A percentile compares a stretch with the other conserved stretches of the same genome.
phyloP scores from a whole-genome alignment of 2,797 vertebrate genomes.

The Periophthalmus magnuspinnatus region DNA sequence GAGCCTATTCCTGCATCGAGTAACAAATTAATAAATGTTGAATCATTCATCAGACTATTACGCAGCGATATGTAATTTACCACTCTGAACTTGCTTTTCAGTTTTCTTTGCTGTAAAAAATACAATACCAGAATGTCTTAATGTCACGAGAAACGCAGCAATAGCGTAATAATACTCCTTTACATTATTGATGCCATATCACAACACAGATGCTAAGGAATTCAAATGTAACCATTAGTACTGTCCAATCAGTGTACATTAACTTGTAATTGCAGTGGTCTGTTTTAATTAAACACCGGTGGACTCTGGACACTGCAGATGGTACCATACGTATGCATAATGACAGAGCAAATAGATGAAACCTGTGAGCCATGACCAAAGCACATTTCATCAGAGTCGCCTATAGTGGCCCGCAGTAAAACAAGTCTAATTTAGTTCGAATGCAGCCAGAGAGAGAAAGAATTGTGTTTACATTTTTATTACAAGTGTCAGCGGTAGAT shows the following conservation, averaged over 20 bases:
- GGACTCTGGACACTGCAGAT: conserved; percentile 32
- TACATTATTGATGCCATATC: conserved; percentile 14
- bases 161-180: background rate
- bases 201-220: conserved; percentile 22
- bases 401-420: conserved; percentile 57
- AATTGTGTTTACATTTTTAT: conserved; percentile 63
- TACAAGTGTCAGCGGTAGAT: conserved; percentile 51
- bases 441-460: conserved; percentile 22
- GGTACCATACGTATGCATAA: conserved; percentile 34
- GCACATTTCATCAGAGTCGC: conserved; percentile 41
- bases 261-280: conserved; percentile 49
- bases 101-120: too few relatives aligned
- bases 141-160: too few relatives aligned
- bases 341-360: conserved; percentile 53
- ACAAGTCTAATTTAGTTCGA: conserved; percentile 48
- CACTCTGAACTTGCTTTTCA: too few relatives aligned
- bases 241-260: conserved; percentile 59
- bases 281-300: conserved; percentile 58
- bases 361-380: conserved; percentile 55
- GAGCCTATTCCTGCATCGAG: too few relatives aligned
- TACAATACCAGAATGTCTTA: too few relatives aligned
- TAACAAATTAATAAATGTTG: too few relatives aligned
- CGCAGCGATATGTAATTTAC: too few relatives aligned
- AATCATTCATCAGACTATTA: too few relatives aligned
- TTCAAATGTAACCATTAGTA: conserved; percentile 46